phyloP scores from a whole-genome alignment of 2,113 vertebrate species.

The Rhegmatorhina hoffmannsi region DNA sequence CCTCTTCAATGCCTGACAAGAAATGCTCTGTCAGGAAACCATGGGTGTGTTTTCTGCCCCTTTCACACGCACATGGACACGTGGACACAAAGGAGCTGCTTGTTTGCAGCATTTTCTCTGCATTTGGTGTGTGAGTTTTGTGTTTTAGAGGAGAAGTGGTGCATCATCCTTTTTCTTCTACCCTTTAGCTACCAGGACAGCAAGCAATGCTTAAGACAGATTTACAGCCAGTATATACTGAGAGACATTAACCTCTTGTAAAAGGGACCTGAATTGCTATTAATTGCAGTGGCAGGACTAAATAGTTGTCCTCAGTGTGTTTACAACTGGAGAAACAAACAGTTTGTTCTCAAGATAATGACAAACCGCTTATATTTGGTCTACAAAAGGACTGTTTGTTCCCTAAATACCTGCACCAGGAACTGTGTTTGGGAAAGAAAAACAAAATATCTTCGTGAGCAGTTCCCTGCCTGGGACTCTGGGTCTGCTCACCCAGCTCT shows the following conservation, averaged over 20 bases:
- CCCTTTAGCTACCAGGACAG: background rate
- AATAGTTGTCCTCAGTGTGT: constrained; percentile 29
- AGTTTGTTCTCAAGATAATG: constrained; percentile 68
- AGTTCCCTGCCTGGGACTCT: background rate
- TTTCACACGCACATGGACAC: background rate
- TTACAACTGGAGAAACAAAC: constrained; percentile 61
- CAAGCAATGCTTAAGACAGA: background rate
- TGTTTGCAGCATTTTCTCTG: background rate
- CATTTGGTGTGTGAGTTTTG: background rate
- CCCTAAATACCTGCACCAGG: constrained; percentile 54
- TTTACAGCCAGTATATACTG: background rate
- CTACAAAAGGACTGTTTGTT: constrained; percentile 65
- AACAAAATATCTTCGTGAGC: background rate
- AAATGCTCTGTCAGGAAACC: constrained; percentile 25
- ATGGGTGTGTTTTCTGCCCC: constrained; percentile 11
- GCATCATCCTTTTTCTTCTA: background rate
- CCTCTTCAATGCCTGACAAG: constrained; percentile 30
- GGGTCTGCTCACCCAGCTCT: background rate
- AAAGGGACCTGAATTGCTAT: constrained; percentile 56
- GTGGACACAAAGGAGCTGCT: background rate
- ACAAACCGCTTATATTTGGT: constrained; percentile 58
- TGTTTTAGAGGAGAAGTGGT: background rate
- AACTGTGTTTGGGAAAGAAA: background rate
- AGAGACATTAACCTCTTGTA: background rate
- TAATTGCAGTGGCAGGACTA: constrained; percentile 49